phyloP scores from a whole-genome alignment of 2,888 invertebrate genomes.

The Ectemnius lituratus region DNA sequence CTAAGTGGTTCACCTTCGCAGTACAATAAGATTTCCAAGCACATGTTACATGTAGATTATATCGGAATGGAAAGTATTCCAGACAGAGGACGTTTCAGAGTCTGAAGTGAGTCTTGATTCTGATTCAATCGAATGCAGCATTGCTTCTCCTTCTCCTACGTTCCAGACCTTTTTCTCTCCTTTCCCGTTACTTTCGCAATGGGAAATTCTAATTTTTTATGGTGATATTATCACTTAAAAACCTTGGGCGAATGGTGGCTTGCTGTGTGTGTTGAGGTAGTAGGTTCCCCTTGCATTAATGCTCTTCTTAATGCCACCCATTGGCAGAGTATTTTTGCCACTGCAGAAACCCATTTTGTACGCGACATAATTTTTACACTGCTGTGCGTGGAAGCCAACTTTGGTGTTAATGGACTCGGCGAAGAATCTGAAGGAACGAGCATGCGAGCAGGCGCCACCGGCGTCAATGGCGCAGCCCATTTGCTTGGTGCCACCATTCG shows the following conservation, averaged over 20 bases:
- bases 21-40: too few species aligned
- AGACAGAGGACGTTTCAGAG: too few species aligned
- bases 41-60: too few species aligned
- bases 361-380: slow-evolving; percentile 31
- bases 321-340: slow-evolving; percentile 1
- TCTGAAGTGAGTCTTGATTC: not conserved
- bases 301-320: slow-evolving; percentile 52
- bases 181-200: too few species aligned
- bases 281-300: slow-evolving; percentile 51
- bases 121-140: too few species aligned
- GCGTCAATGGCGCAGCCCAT: slow-evolving; percentile 62
- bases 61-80: too few species aligned
- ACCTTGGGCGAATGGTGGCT: slow-evolving; percentile 62
- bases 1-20: too few species aligned
- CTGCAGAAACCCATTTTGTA: slow-evolving; percentile 45
- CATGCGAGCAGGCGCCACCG: slow-evolving; percentile 69
- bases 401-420: slow-evolving; percentile 69
- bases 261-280: slow-evolving; percentile 57
- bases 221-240: too few species aligned
- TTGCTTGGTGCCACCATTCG: slow-evolving; percentile 75
- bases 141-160: too few species aligned
- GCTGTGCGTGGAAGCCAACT: slow-evolving; percentile 52
- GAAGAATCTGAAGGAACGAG: slow-evolving; percentile 65
- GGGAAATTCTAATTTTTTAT: too few species aligned
- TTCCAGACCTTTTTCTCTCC: too few species aligned